Percentiles rank a stretch among this genome's conserved stretches.
phyloP scores from a whole-genome alignment of 2,113 vertebrate species.

The Gobio gobio region DNA sequence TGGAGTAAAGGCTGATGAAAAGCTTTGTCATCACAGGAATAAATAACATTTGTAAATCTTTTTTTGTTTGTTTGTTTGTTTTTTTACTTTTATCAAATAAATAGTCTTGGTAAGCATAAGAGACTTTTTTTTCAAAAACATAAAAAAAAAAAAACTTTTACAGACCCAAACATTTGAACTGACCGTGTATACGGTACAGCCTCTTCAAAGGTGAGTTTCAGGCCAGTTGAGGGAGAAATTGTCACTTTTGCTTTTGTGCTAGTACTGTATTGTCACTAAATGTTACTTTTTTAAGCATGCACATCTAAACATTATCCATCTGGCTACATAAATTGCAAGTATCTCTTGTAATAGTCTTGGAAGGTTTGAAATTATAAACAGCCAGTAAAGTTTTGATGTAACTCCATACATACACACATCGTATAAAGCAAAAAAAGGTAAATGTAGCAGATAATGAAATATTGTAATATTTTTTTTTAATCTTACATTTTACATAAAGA shows the following conservation, averaged over 20 bases:
- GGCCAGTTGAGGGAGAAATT: neutral
- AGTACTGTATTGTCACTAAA: neutral
- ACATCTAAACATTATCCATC: neutral
- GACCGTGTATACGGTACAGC: neutral
- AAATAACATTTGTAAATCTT: neutral
- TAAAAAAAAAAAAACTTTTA: too few relatives aligned
- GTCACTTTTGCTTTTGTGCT: neutral
- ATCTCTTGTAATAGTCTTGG: neutral
- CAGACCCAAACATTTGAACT: neutral
- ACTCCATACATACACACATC: neutral
- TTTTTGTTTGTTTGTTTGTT: too few relatives aligned
- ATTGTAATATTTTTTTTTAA: too few relatives aligned
- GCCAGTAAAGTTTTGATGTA: neutral
- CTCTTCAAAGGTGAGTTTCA: neutral
- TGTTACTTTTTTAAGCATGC: neutral
- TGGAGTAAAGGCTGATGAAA: neutral
- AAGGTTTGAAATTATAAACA: neutral
- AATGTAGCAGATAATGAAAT: neutral
- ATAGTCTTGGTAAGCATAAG: neutral
- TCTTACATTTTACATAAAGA: too few relatives aligned
- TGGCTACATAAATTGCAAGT: neutral
- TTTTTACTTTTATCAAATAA: neutral
- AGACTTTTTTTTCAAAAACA: too few relatives aligned
- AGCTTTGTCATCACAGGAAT: neutral
- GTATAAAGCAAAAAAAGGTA: neutral